A percentile compares a stretch with the other conserved stretches of the same genome.
These are phyloP conservation scores for Electrophaes corylata DNA, from an alignment of 2,888 invertebrate genomes.

Conservation along the genomic window DNA sequence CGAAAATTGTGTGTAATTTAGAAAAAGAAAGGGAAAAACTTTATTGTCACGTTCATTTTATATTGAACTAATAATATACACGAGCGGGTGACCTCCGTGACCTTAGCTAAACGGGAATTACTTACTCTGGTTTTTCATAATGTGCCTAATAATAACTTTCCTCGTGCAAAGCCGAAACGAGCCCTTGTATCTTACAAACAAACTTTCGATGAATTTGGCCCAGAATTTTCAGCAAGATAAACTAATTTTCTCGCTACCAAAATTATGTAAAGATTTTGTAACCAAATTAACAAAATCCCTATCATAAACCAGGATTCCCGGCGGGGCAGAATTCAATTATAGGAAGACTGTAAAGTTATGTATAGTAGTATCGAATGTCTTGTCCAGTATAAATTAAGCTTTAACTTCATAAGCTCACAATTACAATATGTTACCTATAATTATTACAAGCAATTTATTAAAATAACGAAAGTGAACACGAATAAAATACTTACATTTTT, in stretches of 20 bases:
- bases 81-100: too few species aligned
- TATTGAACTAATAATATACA: too few species aligned
- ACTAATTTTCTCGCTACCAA: slow-evolving; percentile 4
- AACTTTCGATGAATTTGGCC: slow-evolving; percentile 1
- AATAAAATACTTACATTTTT: too few species aligned
- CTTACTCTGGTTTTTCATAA: not conserved
- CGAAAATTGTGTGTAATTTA: too few species aligned
- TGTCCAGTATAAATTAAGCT: slow-evolving; percentile 26
- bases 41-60: too few species aligned
- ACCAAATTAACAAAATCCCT: slow-evolving; percentile 26
- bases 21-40: too few species aligned
- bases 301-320: slow-evolving; percentile 22
- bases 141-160: too few species aligned
- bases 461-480: too few species aligned
- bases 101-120: not conserved
- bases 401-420: not conserved
- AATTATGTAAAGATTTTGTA: slow-evolving; percentile 13
- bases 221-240: slow-evolving; percentile 10
- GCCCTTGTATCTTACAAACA: not conserved
- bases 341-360: slow-evolving; percentile 25
- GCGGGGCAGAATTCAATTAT: slow-evolving; percentile 23
- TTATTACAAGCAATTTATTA: too few species aligned
- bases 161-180: not conserved
- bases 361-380: slow-evolving; percentile 32
- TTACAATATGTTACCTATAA: too few species aligned